phyloP scores from a whole-genome alignment of 2,797 vertebrate genomes.

The Nannoperca australis region DNA sequence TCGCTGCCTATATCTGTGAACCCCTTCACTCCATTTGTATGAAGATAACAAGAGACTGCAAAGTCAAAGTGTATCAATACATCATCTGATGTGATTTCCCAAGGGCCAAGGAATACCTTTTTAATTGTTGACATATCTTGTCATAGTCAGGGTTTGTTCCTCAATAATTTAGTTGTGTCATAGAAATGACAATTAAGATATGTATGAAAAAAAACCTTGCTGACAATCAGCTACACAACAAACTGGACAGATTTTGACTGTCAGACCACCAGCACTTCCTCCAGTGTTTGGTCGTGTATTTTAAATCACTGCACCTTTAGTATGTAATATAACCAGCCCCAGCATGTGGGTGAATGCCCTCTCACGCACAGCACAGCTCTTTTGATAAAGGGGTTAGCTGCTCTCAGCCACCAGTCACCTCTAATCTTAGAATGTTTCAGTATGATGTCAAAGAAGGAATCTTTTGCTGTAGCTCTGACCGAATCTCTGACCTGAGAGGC shows the following conservation, averaged over 20 bases:
- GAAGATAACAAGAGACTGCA: no score
- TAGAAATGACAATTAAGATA: no score
- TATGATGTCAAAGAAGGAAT: conserved; percentile 51
- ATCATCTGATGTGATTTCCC: not conserved
- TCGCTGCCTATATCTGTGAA: not conserved
- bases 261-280: not conserved
- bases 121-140: not conserved
- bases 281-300: not conserved
- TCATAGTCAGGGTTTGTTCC: not conserved
- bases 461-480: conserved; percentile 49
- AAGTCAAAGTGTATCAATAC: not conserved
- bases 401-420: conserved; percentile 51
- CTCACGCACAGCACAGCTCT: conserved; percentile 28
- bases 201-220: not conserved
- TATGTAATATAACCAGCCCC: not conserved
- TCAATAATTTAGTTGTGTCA: not conserved
- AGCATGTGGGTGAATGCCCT: not conserved
- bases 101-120: not conserved
- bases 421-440: conserved; percentile 44
- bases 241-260: not conserved
- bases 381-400: conserved; percentile 43
- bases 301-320: not conserved
- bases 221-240: not conserved
- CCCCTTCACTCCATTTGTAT: not conserved
- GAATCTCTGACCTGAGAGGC: conserved; percentile 55